Base-by-base conservation (phyloP, 2,888 invertebrate species). In the Zeuzera pyrina region DNA sequence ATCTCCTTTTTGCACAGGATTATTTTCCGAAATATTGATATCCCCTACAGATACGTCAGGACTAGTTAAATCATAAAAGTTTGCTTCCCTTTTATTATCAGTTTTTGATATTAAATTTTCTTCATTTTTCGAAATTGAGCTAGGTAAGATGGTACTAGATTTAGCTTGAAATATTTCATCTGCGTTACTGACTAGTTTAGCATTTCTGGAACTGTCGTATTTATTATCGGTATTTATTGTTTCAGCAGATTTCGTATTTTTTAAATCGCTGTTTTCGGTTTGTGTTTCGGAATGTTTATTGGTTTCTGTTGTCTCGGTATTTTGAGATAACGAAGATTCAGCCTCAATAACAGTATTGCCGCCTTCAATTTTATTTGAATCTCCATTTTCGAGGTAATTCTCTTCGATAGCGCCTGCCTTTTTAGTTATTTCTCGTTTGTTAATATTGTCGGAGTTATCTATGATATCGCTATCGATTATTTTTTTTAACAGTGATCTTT, bases 391-490 rank as follows among this genome's bases (percentile, higher is more conserved):
- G n/a, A 68, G 51, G n/a, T 47, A 58, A 45, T 52, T 64, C 43
- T 72, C 72, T 45, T 76, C 74, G 12, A 68, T 59, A 16, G 74
- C 74, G 3, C 63, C 74, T 13, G 72, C 70, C 51, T 81, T 83
- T 38, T 81, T 81, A 3, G 73, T 78, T 31, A 79, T 79, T 63
- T 81, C 83, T 39, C 81, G 59, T 56, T 83, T 83, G 40, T 59
- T 72, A 12, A 72, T 42, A 21, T 24, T 46, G 2, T 55, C 57
- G 29, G 12, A 35, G 46, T 12, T 59, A 51, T 22, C 33, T 31
- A 3, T 43, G 22, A 31, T 15, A 12, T 65, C 63, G 16, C 33
- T 49, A 10, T 64, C 68, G 15, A 83, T 76, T 2, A 81, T 74
- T 48, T 67, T 71, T 43, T 69, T 72, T 22, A 83, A 54, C 2